Evolutionary conservation across 2,113 vertebrate species (phyloP), one percentile per base, ranked within the genome.

Genomic region (Alectura lathami): DNA sequence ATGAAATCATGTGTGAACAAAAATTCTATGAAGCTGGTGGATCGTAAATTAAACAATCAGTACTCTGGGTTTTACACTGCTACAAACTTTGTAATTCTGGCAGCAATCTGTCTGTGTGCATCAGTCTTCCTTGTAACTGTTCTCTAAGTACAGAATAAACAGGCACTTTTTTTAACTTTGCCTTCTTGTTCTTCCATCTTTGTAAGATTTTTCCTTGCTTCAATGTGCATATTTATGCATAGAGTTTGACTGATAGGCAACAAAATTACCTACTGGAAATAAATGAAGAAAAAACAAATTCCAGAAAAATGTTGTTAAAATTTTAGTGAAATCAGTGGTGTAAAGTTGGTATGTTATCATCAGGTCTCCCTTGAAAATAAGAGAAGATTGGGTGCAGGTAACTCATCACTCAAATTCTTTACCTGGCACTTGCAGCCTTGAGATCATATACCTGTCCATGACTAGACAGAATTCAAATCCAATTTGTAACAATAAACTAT

Each of bases 401-500:
- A 88, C 77, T 92, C 0, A 69, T 86, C 74, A 45, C 70, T 90
- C 21, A 42, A 15, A 34, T 67, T 90, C 73, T 89, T 86, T 51
- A 45, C 66, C 56, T 94, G 56, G 22, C 2, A 1, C 47, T 77
- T 91, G 21, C 43, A 91, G 69, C 64, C 50, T 91, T 91, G 67
- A 91, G 42, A 79, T 83, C 70, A 54, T 66, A 93, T 67, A 9
- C 50, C 14, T 80, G 51, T 94, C 94, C 84, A 88, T 4, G 9
- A 63, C 56, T 62, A 96, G 68, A 43, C 48, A 70, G 51, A 89
- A 95, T 86, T 96, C 68, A 96, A 96, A 96, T 87, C 36, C 50
- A 91, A 48, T 96, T 80, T 86, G 64, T 93, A 94, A 95, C 88
- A 96, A 96, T 96, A 91, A 96, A 78, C 38, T 66, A 30, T 42